Evolutionary conservation across 2,888 invertebrate genomes (phyloP).

Genomic region (Drosophila borborema): DNA sequence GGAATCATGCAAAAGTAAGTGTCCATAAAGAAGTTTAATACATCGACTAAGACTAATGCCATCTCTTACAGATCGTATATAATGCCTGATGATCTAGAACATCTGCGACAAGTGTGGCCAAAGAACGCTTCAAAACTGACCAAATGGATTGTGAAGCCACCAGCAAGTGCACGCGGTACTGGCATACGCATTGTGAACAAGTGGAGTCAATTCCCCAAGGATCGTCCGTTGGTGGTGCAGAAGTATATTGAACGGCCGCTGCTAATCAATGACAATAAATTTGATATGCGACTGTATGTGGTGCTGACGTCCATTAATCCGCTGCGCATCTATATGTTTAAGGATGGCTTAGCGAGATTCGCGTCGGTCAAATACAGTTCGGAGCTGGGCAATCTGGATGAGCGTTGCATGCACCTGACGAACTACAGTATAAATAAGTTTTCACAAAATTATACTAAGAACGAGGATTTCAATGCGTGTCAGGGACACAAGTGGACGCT

Average conservation of each 20-base stretch:
- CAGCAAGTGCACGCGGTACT: constrained; percentile 97
- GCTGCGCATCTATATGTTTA: constrained; percentile 95
- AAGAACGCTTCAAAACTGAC: constrained; percentile 90
- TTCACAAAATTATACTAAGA: constrained; percentile 93
- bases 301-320: constrained; percentile 98
- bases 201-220: constrained; percentile 97
- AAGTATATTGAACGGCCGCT: constrained; percentile 92
- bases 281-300: constrained; percentile 98
- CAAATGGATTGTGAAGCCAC: constrained; percentile 98
- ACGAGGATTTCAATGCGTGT: constrained; percentile 95
- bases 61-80: constrained; percentile 90
- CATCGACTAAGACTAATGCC: neutral
- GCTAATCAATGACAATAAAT: constrained; percentile 97
- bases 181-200: constrained; percentile 98
- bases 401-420: constrained; percentile 96
- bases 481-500: constrained; percentile 97
- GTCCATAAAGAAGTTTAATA: neutral
- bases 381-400: constrained; percentile 91
- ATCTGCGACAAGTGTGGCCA: constrained; percentile 94
- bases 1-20: constrained; percentile 93
- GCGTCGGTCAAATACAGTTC: constrained; percentile 97
- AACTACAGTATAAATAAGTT: constrained; percentile 97
- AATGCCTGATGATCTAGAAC: constrained; percentile 93
- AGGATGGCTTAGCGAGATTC: constrained; percentile 97
- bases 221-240: constrained; percentile 95